Conservation (phyloP, 2,888 invertebrate genomes). For the Metallyticus violacea region DNA sequence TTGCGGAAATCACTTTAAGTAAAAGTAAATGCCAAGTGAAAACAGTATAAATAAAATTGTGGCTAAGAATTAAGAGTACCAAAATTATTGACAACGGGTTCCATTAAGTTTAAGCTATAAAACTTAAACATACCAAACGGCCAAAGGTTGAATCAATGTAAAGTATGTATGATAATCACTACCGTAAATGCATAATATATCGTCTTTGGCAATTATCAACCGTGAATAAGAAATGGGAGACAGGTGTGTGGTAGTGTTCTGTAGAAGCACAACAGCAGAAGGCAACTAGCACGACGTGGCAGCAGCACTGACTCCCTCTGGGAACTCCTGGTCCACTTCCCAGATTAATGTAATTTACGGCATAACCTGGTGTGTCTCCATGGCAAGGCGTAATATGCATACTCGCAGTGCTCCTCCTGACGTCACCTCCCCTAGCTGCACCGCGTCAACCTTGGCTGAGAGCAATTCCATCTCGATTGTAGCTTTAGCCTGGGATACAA, state of each 20-base stretch:
- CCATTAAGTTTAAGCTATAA: too few relatives aligned
- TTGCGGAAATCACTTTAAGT: too few relatives aligned
- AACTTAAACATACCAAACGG: too few relatives aligned
- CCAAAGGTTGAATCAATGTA: too few relatives aligned
- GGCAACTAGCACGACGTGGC: background rate
- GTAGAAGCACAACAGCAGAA: background rate
- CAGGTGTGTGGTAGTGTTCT: background rate
- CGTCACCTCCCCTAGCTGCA: background rate
- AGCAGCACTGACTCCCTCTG: background rate
- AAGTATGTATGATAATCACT: too few relatives aligned
- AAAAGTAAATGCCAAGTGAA: too few relatives aligned
- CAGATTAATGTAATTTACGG: slow-evolving; percentile 11
- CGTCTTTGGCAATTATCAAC: background rate
- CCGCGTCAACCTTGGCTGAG: background rate
- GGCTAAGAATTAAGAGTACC: too few relatives aligned
- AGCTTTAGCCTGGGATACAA: background rate
- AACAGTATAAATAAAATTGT: too few relatives aligned
- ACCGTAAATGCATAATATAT: background rate
- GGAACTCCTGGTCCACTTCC: background rate
- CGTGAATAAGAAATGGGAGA: background rate
- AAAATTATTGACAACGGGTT: too few relatives aligned
- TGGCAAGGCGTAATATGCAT: background rate
- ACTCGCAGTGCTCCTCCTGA: background rate
- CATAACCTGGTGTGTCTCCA: background rate
- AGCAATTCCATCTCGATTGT: background rate